phyloP scores from a whole-genome alignment of 2,888 invertebrate genomes.

The Ormyrus thymus region DNA sequence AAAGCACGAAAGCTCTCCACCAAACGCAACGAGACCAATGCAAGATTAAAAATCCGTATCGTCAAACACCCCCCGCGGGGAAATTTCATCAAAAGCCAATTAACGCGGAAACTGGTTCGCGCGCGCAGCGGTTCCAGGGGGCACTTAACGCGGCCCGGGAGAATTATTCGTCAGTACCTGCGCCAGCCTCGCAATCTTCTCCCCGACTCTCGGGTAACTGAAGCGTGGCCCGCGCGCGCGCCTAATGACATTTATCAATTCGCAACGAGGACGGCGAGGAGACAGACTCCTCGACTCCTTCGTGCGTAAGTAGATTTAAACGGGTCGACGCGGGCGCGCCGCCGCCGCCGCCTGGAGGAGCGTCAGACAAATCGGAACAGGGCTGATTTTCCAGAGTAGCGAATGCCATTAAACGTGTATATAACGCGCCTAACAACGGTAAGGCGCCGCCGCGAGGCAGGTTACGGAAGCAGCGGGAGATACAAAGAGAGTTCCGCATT shows the following conservation, averaged over 20 bases:
- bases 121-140: too few relatives aligned
- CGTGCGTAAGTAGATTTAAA: constrained; percentile 53
- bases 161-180: not conserved
- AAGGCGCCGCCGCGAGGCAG: constrained; percentile 55
- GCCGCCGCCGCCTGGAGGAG: not conserved
- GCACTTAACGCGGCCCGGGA: too few relatives aligned
- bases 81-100: constrained; percentile 37
- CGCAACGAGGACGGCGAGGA: constrained; percentile 15
- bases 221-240: not conserved
- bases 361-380: constrained; percentile 37
- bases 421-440: constrained; percentile 18
- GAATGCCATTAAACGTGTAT: constrained; percentile 50
- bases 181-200: constrained; percentile 16
- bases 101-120: not conserved
- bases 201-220: not conserved
- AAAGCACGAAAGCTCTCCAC: too few relatives aligned
- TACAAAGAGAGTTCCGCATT: constrained; percentile 58
- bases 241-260: constrained; percentile 48
- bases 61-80: not conserved
- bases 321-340: not conserved
- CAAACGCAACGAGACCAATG: too few relatives aligned
- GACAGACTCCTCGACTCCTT: constrained; percentile 9
- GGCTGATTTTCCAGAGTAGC: constrained; percentile 54
- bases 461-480: constrained; percentile 63
- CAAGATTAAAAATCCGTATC: too few relatives aligned